Evolutionary conservation across 2,797 vertebrate species (phyloP), one percentile per base, ranked within the genome.

Genomic region (Gymnothorax javanicus): DNA sequence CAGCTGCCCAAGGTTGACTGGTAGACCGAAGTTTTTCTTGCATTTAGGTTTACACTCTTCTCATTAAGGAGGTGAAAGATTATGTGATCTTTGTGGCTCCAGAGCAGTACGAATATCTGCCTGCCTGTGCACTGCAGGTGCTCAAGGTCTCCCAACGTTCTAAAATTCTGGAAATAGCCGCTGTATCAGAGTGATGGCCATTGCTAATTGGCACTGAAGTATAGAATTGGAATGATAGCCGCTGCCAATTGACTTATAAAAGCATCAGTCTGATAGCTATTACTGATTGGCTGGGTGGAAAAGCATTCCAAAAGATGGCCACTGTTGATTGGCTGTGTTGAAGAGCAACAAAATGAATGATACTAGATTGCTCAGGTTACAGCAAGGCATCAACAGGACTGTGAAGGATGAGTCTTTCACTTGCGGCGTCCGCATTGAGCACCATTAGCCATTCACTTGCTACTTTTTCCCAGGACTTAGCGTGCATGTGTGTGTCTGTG

Each of bases 281-380:
- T 54, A 84, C 64, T 25, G 60, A 87, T 50, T 82, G 27, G 71
- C 27, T 12, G 20, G 17, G 84, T 7, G 56, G 20, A 67, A 88
- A 84, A 59, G 84, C 75, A 64, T 87, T 43, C 33, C 33, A 43
- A 43, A 43, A 43, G 33, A 43, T 43, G 33, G 33, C 33, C 33
- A 43, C 33, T 43, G 33, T 43, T 43, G 33, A 43, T 43, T 43
- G 33, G 33, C 33, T 43, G 33, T 43, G 33, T 43, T 43, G 33
- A 43, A 43, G 57, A 83, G 52, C 87, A 71, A 86, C 54, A 87
- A 87, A 86, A 85, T 79, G 67, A n/a, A 88, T 23, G 12, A 81
- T 87, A 85, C 17, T 25, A 15, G 83, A 83, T 56, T 54, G 20
- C 7, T 15, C 77, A 81, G 77, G 50, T 23, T 54, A 56, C 8